Conservation (phyloP, 2,888 invertebrate species). For the Portevinia maculata region DNA sequence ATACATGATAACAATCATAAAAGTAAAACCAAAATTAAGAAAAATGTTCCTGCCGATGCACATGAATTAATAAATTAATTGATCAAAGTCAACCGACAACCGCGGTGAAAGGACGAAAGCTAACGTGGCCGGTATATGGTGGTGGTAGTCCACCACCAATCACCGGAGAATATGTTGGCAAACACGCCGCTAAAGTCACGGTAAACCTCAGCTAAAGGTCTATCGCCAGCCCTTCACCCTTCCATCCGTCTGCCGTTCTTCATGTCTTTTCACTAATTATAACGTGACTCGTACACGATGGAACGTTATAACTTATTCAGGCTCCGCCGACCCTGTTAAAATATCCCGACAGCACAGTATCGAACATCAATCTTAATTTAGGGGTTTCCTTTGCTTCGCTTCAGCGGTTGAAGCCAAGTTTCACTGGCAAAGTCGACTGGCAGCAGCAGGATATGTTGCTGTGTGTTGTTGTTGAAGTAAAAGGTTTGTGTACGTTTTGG, state of each 20-base stretch:
- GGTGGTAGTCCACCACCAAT: conserved; percentile 42
- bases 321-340: conserved; percentile 67
- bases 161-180: conserved; percentile 66
- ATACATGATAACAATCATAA: conserved; percentile 34
- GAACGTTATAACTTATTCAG: conserved; percentile 69
- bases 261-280: conserved; percentile 70
- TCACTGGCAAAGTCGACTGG: neutral
- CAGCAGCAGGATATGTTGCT: conserved; percentile 2
- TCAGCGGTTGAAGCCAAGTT: conserved; percentile 26
- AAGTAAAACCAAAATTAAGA: neutral
- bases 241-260: conserved; percentile 20
- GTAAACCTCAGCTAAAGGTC: conserved; percentile 34
- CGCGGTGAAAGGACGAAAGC: conserved; percentile 12
- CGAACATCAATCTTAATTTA: conserved; percentile 74
- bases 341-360: conserved; percentile 72
- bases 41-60: conserved; percentile 37
- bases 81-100: conserved; percentile 65
- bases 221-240: neutral
- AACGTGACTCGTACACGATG: conserved; percentile 68
- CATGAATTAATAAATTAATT: conserved; percentile 71
- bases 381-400: conserved; percentile 51
- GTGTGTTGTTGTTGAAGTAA: conserved; percentile 7
- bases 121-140: conserved; percentile 27
- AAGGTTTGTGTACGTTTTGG: too few relatives aligned
- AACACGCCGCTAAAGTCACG: conserved; percentile 56